Percentiles rank a stretch among this genome's conserved stretches.
Evolutionary conservation across 2,888 invertebrate genomes (phyloP).

Genomic region (Automeris io): DNA sequence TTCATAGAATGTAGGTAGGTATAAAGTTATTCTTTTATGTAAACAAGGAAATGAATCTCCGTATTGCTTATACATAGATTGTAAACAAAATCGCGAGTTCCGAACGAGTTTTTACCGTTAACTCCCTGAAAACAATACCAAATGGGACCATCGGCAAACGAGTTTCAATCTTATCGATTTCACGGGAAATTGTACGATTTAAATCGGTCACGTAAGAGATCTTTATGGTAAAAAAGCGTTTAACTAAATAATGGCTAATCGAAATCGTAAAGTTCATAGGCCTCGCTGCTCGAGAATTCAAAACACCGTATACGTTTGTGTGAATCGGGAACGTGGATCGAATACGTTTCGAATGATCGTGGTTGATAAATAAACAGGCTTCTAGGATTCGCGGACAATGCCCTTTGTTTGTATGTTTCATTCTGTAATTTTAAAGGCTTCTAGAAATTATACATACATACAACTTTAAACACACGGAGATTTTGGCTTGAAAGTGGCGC

Average conservation of each 20-base stretch:
- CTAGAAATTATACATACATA: constrained; percentile 4
- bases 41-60: background rate
- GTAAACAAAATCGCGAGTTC: constrained; percentile 51
- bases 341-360: constrained; percentile 53
- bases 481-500: constrained; percentile 32
- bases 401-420: constrained; percentile 26
- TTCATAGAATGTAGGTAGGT: background rate
- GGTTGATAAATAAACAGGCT: constrained; percentile 57
- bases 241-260: constrained; percentile 20
- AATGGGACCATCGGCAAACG: constrained; percentile 47
- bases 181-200: constrained; percentile 25
- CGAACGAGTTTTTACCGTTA: constrained; percentile 70
- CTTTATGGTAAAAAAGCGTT: constrained; percentile 18
- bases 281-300: constrained; percentile 48
- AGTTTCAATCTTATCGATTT: constrained; percentile 40
- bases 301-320: constrained; percentile 63
- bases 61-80: background rate
- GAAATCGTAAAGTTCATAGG: constrained; percentile 45
- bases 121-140: constrained; percentile 51
- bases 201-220: constrained; percentile 15
- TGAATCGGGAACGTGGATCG: constrained; percentile 69
- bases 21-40: background rate
- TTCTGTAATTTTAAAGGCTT: constrained; percentile 5
- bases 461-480: background rate
- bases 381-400: constrained; percentile 54